Percentiles rank a stretch among this genome's conserved stretches.
Conservation (phyloP, 2,797 vertebrate species). For the Coregonus ussuriensis region DNA sequence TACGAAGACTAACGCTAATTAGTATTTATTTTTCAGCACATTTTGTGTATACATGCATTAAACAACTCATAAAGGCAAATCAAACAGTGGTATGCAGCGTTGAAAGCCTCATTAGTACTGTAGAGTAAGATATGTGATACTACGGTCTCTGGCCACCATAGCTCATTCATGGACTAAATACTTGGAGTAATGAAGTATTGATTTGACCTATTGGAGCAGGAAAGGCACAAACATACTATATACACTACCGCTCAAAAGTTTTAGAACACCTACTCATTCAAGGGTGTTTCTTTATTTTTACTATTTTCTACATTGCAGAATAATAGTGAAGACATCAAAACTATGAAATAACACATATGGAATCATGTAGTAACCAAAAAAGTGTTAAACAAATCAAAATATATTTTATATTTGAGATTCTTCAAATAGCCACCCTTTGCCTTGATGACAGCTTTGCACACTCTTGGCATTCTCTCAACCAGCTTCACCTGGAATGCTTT, state of each 20-base stretch:
- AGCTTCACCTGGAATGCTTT: no score
- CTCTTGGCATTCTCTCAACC: no score
- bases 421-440: no score
- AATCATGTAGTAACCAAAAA: no score
- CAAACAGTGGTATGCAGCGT: neutral
- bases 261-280: no score
- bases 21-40: neutral
- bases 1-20: neutral
- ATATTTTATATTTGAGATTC: no score
- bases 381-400: no score
- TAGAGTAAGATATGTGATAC: neutral
- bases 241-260: neutral
- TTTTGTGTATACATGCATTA: neutral
- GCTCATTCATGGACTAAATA: constrained; percentile 34
- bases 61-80: neutral
- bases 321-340: no score
- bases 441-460: no score
- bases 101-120: neutral
- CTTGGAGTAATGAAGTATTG: constrained; percentile 49
- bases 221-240: constrained; percentile 25
- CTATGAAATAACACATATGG: no score
- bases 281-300: no score
- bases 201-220: constrained; percentile 38
- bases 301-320: no score
- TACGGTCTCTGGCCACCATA: constrained; percentile 3